Conservation (phyloP, 1,140 invertebrate species). For the Copidosoma floridanum region DNA sequence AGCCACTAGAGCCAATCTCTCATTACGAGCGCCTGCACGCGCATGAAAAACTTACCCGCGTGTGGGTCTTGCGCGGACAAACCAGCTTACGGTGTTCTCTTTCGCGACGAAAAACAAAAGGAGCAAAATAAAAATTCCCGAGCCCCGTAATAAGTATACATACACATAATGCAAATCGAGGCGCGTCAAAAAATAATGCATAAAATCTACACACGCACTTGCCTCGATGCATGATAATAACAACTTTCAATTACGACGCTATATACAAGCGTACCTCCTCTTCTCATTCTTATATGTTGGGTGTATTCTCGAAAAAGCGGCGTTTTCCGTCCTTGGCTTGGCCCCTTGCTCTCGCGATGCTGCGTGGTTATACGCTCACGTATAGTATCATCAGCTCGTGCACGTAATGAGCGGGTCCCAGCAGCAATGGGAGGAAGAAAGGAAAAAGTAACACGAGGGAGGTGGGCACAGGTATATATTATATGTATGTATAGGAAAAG, state of each 20-base stretch:
- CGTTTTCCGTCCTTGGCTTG: constrained; percentile 7
- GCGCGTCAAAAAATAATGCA: neutral
- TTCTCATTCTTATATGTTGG: neutral
- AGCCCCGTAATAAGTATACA: neutral
- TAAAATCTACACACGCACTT: neutral
- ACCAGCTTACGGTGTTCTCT: too few relatives aligned
- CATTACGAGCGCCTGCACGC: too few relatives aligned
- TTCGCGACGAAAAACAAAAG: too few relatives aligned
- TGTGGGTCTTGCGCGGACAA: too few relatives aligned
- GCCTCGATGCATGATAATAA: constrained; percentile 3
- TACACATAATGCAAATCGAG: constrained; percentile 15
- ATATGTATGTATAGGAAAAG: too few relatives aligned
- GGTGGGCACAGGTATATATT: too few relatives aligned
- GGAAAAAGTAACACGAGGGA: constrained; percentile 18
- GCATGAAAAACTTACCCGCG: too few relatives aligned
- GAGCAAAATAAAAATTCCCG: too few relatives aligned
- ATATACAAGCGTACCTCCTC: neutral
- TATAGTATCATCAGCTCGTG: too few relatives aligned
- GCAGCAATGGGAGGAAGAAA: constrained; percentile 15
- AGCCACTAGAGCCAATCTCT: too few relatives aligned
- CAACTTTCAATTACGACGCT: constrained; percentile 21
- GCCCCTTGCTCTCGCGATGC: constrained; percentile 21
- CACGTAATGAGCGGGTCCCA: constrained; percentile 43
- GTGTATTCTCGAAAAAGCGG: neutral
- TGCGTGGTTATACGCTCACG: constrained; percentile 36